phyloP scores from a whole-genome alignment of 2,113 vertebrate species.

The Elephantulus edwardii region DNA sequence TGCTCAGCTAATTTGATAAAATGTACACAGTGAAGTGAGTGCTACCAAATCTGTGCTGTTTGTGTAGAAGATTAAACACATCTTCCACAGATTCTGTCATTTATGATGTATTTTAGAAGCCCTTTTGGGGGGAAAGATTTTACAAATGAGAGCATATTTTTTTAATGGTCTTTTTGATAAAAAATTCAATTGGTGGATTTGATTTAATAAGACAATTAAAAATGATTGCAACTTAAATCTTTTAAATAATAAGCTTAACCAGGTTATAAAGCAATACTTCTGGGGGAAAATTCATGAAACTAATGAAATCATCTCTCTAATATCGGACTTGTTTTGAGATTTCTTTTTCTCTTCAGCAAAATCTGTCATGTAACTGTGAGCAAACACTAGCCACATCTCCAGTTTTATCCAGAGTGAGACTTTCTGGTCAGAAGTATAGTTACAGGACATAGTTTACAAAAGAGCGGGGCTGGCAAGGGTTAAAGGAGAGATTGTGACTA shows the following conservation, averaged over 20 bases:
- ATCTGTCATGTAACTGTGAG: background rate
- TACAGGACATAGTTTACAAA: background rate
- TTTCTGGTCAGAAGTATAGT: background rate
- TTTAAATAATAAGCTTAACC: background rate
- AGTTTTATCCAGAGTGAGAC: background rate
- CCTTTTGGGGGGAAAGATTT: background rate
- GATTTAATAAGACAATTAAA: background rate
- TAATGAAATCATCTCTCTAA: background rate
- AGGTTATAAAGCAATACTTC: background rate
- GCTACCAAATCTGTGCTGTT: background rate
- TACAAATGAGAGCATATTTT: background rate
- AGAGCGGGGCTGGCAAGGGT: no score
- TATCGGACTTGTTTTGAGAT: background rate
- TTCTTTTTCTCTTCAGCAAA: background rate
- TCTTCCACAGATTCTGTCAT: background rate
- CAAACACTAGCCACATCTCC: background rate
- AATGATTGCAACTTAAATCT: background rate
- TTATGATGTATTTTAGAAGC: background rate
- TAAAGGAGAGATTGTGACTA: background rate
- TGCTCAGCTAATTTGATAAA: background rate
- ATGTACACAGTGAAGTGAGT: background rate
- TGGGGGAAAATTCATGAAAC: background rate
- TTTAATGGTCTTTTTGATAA: background rate
- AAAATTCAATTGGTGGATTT: background rate
- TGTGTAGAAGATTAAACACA: background rate